Conservation (phyloP, 2,888 invertebrate species). For the Agapostemon virescens region DNA sequence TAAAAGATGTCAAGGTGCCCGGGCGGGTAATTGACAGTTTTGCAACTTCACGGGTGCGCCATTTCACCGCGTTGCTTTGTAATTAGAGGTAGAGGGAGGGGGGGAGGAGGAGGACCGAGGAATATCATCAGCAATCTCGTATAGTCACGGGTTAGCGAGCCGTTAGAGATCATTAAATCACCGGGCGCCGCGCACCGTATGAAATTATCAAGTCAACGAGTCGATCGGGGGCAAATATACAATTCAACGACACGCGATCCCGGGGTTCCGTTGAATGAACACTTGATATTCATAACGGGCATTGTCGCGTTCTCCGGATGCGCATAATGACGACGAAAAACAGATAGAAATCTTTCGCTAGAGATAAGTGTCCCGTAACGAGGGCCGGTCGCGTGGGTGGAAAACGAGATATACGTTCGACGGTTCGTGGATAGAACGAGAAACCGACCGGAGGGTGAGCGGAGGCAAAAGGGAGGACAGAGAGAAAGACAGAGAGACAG, state of each 20-base stretch:
- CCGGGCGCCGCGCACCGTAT: slow-evolving; percentile 4
- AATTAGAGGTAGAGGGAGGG: too few relatives aligned
- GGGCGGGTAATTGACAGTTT: not conserved
- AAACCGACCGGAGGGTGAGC: not conserved
- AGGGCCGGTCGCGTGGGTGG: slow-evolving; percentile 46
- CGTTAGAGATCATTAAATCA: slow-evolving; percentile 34
- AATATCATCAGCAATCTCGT: slow-evolving; percentile 16
- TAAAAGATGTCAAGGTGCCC: not conserved
- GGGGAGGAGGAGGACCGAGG: too few relatives aligned
- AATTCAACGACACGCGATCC: slow-evolving; percentile 37
- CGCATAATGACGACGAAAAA: slow-evolving; percentile 27
- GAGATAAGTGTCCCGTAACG: slow-evolving; percentile 35
- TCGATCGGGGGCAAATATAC: slow-evolving; percentile 19
- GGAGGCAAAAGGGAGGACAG: not conserved
- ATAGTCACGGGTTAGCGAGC: slow-evolving; percentile 10
- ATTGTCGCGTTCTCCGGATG: slow-evolving; percentile 44
- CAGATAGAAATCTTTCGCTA: slow-evolving; percentile 33
- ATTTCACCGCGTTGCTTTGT: not conserved
- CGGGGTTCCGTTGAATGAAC: not conserved
- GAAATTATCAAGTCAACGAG: slow-evolving; percentile 36
- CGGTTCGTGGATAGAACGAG: slow-evolving; percentile 11
- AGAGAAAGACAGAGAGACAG: not conserved
- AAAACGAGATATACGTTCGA: slow-evolving; percentile 50
- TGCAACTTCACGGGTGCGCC: not conserved
- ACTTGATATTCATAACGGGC: slow-evolving; percentile 41